phyloP scores from a whole-genome alignment of 2,113 vertebrate genomes.

The Galemys pyrenaicus region DNA sequence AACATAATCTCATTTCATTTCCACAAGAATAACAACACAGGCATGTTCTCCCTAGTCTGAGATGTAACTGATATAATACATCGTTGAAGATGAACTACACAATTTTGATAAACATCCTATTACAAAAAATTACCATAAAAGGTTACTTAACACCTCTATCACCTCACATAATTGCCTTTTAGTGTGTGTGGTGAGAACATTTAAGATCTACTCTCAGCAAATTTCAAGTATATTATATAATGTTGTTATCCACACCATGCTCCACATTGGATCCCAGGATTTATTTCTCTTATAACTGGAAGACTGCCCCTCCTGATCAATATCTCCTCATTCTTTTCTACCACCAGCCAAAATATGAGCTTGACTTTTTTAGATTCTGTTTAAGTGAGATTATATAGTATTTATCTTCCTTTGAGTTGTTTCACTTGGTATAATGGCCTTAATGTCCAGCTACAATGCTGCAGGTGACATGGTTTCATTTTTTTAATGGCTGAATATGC shows the following conservation, averaged over 20 bases:
- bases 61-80: background rate
- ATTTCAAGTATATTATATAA: background rate
- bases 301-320: background rate
- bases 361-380: background rate
- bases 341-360: background rate
- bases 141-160: background rate
- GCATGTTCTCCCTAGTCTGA: background rate
- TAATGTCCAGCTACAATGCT: background rate
- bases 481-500: background rate
- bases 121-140: background rate
- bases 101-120: background rate
- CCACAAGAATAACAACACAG: background rate
- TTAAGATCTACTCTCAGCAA: background rate
- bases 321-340: background rate
- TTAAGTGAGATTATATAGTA: background rate
- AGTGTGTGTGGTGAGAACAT: background rate
- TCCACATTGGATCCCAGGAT: background rate
- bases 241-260: background rate
- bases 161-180: background rate
- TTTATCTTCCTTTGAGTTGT: background rate
- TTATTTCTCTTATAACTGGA: background rate
- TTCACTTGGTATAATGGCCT: background rate
- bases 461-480: background rate
- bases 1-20: conserved; percentile 11
- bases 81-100: background rate